phyloP scores from a whole-genome alignment of 2,113 vertebrate genomes.

The Sylvicapra grimmia region DNA sequence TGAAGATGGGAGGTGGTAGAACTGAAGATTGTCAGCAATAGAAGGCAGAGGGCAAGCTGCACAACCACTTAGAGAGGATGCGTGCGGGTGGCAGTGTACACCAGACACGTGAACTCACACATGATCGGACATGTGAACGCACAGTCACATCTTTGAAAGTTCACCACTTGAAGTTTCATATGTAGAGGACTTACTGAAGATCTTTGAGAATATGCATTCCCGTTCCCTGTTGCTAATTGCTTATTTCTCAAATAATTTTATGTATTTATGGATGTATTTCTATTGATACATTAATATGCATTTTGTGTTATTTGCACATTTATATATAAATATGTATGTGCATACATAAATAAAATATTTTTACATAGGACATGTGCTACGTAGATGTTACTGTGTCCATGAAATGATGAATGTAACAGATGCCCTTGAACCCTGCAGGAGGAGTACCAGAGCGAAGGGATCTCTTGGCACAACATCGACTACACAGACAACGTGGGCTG shows the following conservation, averaged over 20 bases:
- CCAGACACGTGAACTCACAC: not conserved
- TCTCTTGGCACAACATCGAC: conserved; percentile 98
- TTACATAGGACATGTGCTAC: fast-evolving
- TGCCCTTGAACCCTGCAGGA: conserved; percentile 80
- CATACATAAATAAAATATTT: not conserved
- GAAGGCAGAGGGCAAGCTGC: not conserved
- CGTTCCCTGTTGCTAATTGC: not conserved
- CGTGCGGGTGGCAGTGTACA: not conserved
- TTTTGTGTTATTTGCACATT: not conserved
- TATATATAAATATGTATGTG: not conserved
- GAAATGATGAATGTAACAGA: not conserved
- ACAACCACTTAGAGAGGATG: not conserved
- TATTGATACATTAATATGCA: fast-evolving
- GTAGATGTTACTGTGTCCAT: not conserved
- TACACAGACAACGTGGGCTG: conserved; percentile 98
- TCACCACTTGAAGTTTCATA: not conserved
- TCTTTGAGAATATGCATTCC: not conserved
- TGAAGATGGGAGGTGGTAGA: not conserved
- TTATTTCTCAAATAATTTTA: not conserved
- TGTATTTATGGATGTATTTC: not conserved
- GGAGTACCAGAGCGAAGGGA: conserved; percentile 96
- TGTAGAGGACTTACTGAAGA: not conserved
- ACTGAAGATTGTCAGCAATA: not conserved
- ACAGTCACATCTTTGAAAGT: not conserved
- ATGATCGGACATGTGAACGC: fast-evolving